phyloP scores from a whole-genome alignment of 1,140 invertebrate species.

The Pygmarrhopalites habei region DNA sequence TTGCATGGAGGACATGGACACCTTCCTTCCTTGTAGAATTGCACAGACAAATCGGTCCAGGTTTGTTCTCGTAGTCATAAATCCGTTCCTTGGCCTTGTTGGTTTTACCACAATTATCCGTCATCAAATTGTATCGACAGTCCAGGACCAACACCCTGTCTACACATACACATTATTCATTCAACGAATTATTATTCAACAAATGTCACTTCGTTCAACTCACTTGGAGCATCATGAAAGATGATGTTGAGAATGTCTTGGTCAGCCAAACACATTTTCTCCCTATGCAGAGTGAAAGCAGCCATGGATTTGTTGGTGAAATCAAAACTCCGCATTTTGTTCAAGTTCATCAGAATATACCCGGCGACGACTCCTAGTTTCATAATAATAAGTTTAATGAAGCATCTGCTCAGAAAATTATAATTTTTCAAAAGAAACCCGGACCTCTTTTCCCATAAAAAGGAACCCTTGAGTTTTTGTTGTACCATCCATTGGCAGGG shows the following conservation, averaged over 20 bases:
- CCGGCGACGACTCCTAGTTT: constrained; percentile 82
- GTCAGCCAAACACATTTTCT: constrained; percentile 89
- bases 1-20: no score
- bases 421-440: neutral
- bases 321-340: constrained; percentile 73
- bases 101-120: no score
- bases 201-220: no score
- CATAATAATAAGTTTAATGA: neutral
- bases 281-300: constrained; percentile 74
- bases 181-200: no score
- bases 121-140: no score
- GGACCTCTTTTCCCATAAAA: constrained; percentile 80
- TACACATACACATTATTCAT: no score
- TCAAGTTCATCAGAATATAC: constrained; percentile 95
- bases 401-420: neutral
- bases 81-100: no score
- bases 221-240: no score
- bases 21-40: no score
- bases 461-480: constrained; percentile 87
- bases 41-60: no score
- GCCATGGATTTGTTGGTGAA: constrained; percentile 77
- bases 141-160: no score
- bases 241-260: constrained; percentile 96
- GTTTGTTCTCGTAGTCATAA: no score
- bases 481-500: constrained; percentile 87